Percentiles rank a stretch among this genome's conserved stretches.
These are phyloP conservation scores for Hippocampus comes DNA, from an alignment of 2,113 vertebrate species.

Conservation along the genomic window DNA sequence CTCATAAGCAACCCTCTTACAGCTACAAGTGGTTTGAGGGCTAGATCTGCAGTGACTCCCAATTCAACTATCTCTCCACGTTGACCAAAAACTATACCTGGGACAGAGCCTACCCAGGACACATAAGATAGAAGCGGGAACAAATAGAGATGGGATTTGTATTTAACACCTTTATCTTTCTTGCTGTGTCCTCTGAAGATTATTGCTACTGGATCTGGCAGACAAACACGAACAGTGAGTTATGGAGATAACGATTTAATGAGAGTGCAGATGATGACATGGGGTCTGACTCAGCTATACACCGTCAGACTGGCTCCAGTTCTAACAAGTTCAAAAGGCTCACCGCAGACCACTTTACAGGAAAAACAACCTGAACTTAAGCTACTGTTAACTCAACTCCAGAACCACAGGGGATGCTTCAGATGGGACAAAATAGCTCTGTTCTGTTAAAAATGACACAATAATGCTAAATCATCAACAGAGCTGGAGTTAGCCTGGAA, in stretches of 20 bases:
- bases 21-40: conserved; percentile 5
- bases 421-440: not conserved
- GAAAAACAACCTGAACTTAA: conserved; percentile 1
- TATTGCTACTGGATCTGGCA: conserved; percentile 10
- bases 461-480: not conserved
- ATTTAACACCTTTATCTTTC: not conserved
- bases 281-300: conserved; percentile 41
- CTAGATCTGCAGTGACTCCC: conserved; percentile 22
- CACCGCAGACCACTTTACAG: not conserved
- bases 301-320: conserved; percentile 25
- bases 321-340: conserved; percentile 29
- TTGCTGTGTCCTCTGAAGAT: not conserved
- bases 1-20: conserved; percentile 7
- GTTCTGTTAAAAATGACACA: not conserved
- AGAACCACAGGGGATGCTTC: not conserved
- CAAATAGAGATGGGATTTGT: not conserved
- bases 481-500: too few species aligned
- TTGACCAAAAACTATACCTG: conserved; percentile 44
- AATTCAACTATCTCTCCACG: conserved; percentile 12
- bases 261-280: conserved; percentile 22
- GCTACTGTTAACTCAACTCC: not conserved
- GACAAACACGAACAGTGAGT: conserved; percentile 6
- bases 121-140: not conserved
- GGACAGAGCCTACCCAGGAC: conserved; percentile 16
- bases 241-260: conserved; percentile 37